phyloP scores from a whole-genome alignment of 53 echinoderm and acorn worm species.

The Paracentrotus lividus region DNA sequence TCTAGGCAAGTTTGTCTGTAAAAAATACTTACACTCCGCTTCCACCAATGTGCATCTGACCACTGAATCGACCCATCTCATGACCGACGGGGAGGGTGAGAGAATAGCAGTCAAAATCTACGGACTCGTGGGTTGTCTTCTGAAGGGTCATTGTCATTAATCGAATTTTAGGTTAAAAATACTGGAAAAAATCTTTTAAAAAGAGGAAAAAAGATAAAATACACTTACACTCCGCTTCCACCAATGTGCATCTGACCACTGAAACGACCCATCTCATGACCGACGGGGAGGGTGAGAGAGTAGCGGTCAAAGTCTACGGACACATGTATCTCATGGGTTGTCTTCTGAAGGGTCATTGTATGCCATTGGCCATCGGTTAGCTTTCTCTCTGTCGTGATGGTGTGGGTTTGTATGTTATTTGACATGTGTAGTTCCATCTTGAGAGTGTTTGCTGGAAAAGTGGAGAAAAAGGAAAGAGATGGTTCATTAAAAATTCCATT shows the following conservation, averaged over 20 bases:
- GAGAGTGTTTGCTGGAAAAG: conserved; percentile 55
- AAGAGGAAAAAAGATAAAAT: too few relatives aligned
- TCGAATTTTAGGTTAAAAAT: too few relatives aligned
- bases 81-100: conserved; percentile 63
- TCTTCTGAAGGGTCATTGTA: conserved; percentile 55
- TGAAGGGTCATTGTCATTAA: conserved; percentile 58
- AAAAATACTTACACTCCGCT: conserved; percentile 66
- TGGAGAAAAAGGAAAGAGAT: too few relatives aligned
- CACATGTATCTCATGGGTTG: conserved; percentile 55
- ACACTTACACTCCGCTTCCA: conserved; percentile 64
- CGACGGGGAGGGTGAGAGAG: conserved; percentile 60
- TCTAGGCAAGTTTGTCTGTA: too few relatives aligned
- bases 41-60: conserved; percentile 62
- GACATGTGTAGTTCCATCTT: conserved; percentile 48
- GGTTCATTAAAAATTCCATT: too few relatives aligned
- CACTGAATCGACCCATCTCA: conserved; percentile 60
- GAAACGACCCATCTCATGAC: conserved; percentile 62
- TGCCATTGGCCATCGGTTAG: conserved; percentile 74
- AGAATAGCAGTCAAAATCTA: conserved; percentile 55
- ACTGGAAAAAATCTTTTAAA: too few relatives aligned
- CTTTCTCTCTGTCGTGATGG: neutral
- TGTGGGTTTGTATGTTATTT: neutral
- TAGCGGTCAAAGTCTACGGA: conserved; percentile 58
- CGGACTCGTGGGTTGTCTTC: conserved; percentile 42
- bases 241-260: conserved; percentile 59